These are phyloP conservation scores for Cheilosia soror DNA, from an alignment of 2,888 invertebrate genomes.

Conservation along the genomic window DNA sequence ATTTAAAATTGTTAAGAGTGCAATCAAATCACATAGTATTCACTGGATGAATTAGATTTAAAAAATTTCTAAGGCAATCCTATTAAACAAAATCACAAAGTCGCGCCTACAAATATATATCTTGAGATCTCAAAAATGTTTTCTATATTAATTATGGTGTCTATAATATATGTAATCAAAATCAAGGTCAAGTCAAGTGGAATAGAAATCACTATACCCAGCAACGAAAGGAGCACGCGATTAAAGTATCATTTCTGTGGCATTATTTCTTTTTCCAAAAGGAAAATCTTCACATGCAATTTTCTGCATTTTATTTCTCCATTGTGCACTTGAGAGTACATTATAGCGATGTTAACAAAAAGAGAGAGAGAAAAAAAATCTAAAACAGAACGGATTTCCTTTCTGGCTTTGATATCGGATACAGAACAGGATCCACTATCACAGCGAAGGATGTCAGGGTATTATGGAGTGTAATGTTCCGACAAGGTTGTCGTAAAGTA, in stretches of 20 bases:
- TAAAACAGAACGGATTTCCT: constrained; percentile 45
- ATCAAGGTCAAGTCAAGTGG: constrained; percentile 15
- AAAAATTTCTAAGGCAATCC: too few relatives aligned
- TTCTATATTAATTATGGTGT: too few relatives aligned
- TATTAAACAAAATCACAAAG: too few relatives aligned
- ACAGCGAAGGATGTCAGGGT: constrained; percentile 21
- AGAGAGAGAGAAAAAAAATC: neutral
- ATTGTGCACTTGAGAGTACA: constrained; percentile 25
- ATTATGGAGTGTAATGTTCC: constrained; percentile 37
- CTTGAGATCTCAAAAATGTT: too few relatives aligned
- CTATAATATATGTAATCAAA: neutral
- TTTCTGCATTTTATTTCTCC: neutral
- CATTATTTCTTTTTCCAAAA: neutral
- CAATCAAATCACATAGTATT: too few relatives aligned
- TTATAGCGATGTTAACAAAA: constrained; percentile 8
- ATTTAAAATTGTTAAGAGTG: too few relatives aligned
- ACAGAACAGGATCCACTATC: constrained; percentile 20
- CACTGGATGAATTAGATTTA: too few relatives aligned
- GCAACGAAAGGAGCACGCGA: neutral
- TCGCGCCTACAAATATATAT: too few relatives aligned
- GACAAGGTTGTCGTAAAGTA: constrained; percentile 21
- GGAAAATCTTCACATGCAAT: constrained; percentile 1
- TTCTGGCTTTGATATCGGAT: constrained; percentile 40
- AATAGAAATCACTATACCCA: neutral
- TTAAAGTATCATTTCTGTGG: neutral